These are phyloP conservation scores for Scaptomyza graminum DNA, from an alignment of 1,140 invertebrate genomes.

Conservation along the genomic window DNA sequence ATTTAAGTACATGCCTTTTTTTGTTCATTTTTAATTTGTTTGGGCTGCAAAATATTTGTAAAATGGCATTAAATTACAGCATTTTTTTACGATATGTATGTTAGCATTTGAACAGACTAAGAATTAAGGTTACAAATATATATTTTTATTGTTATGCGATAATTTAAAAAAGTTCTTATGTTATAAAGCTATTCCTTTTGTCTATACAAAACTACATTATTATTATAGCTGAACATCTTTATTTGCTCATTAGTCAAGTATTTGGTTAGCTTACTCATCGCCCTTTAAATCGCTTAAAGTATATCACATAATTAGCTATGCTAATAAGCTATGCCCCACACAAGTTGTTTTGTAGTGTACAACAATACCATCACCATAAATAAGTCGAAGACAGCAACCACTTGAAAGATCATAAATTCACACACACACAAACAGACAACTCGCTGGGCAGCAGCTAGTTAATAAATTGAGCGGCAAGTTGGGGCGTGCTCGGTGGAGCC, in stretches of 20 bases:
- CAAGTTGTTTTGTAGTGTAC: slow-evolving; percentile 2
- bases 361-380: slow-evolving; percentile 62
- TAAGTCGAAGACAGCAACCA: slow-evolving; percentile 47
- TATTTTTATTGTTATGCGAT: too few relatives aligned
- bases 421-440: slow-evolving; percentile 29
- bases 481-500: slow-evolving; percentile 39
- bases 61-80: slow-evolving; percentile 25
- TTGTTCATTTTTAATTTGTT: slow-evolving; percentile 35
- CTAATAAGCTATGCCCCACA: slow-evolving; percentile 51
- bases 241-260: slow-evolving; percentile 2
- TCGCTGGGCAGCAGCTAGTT: slow-evolving; percentile 40
- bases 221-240: neutral
- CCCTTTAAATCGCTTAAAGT: slow-evolving; percentile 38
- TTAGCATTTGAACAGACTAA: too few relatives aligned
- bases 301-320: slow-evolving; percentile 75
- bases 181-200: too few relatives aligned
- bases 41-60: slow-evolving; percentile 7
- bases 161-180: too few relatives aligned
- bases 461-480: slow-evolving; percentile 61
- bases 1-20: slow-evolving; percentile 29
- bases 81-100: neutral
- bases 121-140: too few relatives aligned
- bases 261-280: slow-evolving; percentile 24
- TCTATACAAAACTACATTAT: too few relatives aligned
- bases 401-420: slow-evolving; percentile 63